Evolutionary conservation across 2,113 vertebrate genomes (phyloP), one percentile per base, ranked within the genome.

Genomic region (Trogon surrucura): DNA sequence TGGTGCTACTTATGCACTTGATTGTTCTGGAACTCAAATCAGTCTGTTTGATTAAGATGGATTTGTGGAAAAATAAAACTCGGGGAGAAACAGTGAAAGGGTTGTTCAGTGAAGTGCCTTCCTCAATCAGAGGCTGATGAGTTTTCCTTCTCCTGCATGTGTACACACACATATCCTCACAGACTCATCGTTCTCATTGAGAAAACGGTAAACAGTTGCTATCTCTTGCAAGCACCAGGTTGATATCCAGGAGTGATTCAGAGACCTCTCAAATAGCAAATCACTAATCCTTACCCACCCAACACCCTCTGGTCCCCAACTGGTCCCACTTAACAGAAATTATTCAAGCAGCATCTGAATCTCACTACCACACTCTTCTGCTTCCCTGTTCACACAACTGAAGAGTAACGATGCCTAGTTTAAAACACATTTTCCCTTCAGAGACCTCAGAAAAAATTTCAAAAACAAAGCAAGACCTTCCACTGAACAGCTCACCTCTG

Each of bases 171-270:
- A 53, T 1, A 34, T 13, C 57, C 53, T 48, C 45, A 66, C 45
- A 91, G 51, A 62, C 47, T 56, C 78, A 85, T 67, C 20, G 70
- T 36, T 84, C 74, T 81, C 79, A 70, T 25, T 61, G 84, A 80
- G 47, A 50, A 91, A 93, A 88, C 25, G 44, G 45, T 71, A 94
- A 95, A 89, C 0, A 2, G 11, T 54, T 50, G 65, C 92, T 96
- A 73, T 69, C 54, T 80, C 80, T 75, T 84, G 56, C 21, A 95
- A 95, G 82, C 56, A 93, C 32, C 56, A 74, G 72, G 45, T 15
- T 92, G 89, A 95, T 94, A 94, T 73, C 36, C 84, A 78, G 57
- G 18, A 89, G 29, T 50, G 27, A 78, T 71, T 91, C 91, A 92
- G 29, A 86, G 91, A 70, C 48, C 54, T 89, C 75, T 86, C 13